A percentile compares a stretch with the other conserved stretches of the same genome.
Conservation (phyloP, 30 jellyfish, hydroid and myxozoan species). For the Morbakka virulenta region DNA sequence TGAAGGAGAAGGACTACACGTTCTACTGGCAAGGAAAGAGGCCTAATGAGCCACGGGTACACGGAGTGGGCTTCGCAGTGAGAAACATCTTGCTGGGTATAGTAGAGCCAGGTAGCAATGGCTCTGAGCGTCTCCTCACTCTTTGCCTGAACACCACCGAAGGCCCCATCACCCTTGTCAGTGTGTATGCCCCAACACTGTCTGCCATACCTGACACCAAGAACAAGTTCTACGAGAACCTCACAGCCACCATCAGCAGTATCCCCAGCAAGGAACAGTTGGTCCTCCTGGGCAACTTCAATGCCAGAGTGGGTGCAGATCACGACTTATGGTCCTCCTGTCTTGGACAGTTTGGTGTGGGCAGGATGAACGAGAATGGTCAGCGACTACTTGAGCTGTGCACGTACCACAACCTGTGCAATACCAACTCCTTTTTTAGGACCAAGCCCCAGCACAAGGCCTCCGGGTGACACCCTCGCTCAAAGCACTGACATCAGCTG, state of each 20-base stretch:
- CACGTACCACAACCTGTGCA: conserved; percentile 23
- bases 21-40: background rate
- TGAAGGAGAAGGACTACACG: conserved; percentile 1
- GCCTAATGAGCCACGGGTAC: background rate
- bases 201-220: conserved; percentile 9
- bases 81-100: conserved; percentile 8
- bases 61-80: conserved; percentile 10
- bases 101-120: conserved; percentile 21
- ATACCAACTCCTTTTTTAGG: conserved; percentile 24
- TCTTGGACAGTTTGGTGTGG: conserved; percentile 31
- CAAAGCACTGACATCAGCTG: conserved; percentile 55
- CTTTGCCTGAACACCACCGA: background rate
- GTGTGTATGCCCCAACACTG: no score
- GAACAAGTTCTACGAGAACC: conserved; percentile 32
- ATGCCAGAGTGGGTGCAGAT: no score
- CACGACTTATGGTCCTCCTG: conserved; percentile 32
- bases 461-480: conserved; percentile 39
- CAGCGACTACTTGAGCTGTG: conserved; percentile 29
- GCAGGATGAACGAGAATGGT: conserved; percentile 37
- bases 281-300: no score
- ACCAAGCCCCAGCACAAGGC: conserved; percentile 45
- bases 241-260: conserved; percentile 21
- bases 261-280: no score
- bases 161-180: no score
- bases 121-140: conserved; percentile 18